Evolutionary conservation across 1,140 invertebrate species (phyloP), one percentile per base, ranked within the genome.

Genomic region (Papilio xuthus): DNA sequence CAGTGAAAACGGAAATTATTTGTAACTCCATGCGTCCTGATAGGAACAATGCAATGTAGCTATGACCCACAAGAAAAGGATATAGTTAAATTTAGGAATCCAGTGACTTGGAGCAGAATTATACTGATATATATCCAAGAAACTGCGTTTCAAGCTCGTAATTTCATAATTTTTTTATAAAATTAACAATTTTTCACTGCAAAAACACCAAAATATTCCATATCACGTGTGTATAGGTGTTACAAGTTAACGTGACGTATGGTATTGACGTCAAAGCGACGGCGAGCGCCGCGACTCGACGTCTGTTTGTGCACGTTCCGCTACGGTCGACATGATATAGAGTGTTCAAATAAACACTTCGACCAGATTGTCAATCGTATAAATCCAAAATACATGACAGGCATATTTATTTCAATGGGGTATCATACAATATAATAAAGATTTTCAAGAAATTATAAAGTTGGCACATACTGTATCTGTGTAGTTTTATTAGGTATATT

Each of bases 201-300:
- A 80, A 18, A 83, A 80, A 78, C 47, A 77, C 41, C 78, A 80
- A 80, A 82, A 79, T 75, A 80, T 80, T 82, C 80, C 82, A 77
- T 79, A 79, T 84, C 81, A 85, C 84, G 81, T 81, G 42, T 73
- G 74, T 32, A 74, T 69, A 37, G 77, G n/a, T 28, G 53, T 42
- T 67, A 79, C 50, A 7, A 53, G 50, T 20, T 82, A 78, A 78
- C 82, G 81, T 82, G 81, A 82, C 73, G 73, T 82, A 82, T 79
- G 79, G 82, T 80, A 67, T 79, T 86, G 85, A 84, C 85, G 85
- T 86, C 75, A 82, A 83, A 67, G 26, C 12, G 26, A 15, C 26
- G 26, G 13, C 60, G 60, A 67, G 60, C 60, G 60, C 60, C 60
- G 60, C 60, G 60, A 28, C 60, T 26, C 60, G 26, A 28, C 23